Percentiles rank a stretch among this genome's conserved stretches.
These are phyloP conservation scores for Trichacis sp. DNA, from an alignment of 2,888 invertebrate species.

Conservation along the genomic window DNA sequence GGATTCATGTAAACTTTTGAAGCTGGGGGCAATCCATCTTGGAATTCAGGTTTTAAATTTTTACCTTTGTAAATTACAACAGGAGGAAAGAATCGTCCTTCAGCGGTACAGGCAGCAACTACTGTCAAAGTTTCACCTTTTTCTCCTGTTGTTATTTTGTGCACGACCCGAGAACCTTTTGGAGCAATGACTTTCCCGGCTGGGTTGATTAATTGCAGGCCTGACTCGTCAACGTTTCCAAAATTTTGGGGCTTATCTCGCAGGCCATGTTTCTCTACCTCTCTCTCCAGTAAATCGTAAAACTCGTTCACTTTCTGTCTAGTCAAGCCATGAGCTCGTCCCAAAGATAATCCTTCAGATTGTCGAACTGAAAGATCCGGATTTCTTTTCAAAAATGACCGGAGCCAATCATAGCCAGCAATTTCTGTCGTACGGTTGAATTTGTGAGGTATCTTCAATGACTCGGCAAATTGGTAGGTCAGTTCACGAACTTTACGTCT, in stretches of 20 bases:
- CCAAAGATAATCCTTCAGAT: neutral
- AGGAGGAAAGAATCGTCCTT: constrained; percentile 53
- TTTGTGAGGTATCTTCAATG: neutral
- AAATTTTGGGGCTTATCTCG: constrained; percentile 42
- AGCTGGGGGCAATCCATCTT: constrained; percentile 46
- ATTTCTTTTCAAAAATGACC: neutral
- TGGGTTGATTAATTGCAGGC: constrained; percentile 38
- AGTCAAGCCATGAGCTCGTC: neutral
- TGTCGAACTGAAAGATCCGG: neutral
- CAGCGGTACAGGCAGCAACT: constrained; percentile 57
- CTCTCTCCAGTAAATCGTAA: neutral
- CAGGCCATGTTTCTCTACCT: constrained; percentile 20
- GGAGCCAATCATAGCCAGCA: neutral
- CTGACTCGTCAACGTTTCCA: constrained; percentile 46
- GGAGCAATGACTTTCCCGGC: constrained; percentile 45
- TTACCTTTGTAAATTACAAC: constrained; percentile 51
- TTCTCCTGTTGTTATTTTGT: constrained; percentile 46
- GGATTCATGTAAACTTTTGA: constrained; percentile 46
- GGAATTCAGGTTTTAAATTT: constrained; percentile 49
- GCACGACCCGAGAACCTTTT: constrained; percentile 6
- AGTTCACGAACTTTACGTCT: neutral
- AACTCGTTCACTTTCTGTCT: neutral
- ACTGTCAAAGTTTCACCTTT: constrained; percentile 56
- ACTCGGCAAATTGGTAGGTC: neutral
- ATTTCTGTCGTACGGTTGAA: neutral